phyloP scores from a whole-genome alignment of 2,113 vertebrate genomes.

The Pholis gunnellus region DNA sequence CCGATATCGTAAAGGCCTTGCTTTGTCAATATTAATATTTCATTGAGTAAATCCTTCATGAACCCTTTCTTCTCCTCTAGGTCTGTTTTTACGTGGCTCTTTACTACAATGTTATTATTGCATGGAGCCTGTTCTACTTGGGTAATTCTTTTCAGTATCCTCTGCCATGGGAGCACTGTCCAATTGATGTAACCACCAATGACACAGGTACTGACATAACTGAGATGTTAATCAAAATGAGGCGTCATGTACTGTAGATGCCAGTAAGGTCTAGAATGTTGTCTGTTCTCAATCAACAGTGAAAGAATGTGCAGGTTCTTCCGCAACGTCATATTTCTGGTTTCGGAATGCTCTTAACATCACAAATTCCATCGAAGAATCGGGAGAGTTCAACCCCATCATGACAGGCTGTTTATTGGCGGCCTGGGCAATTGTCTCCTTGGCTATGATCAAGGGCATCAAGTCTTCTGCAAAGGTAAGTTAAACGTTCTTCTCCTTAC shows the following conservation, averaged over 20 bases:
- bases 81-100: constrained; percentile 85
- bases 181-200: constrained; percentile 76
- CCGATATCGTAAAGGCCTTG: not conserved
- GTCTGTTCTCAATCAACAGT: constrained; percentile 69
- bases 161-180: constrained; percentile 87
- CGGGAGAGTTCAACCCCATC: constrained; percentile 80
- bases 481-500: not conserved
- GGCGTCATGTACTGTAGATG: not conserved
- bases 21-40: constrained; percentile 20
- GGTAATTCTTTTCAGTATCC: constrained; percentile 87
- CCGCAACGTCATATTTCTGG: constrained; percentile 89
- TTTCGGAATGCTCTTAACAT: constrained; percentile 87
- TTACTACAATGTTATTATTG: constrained; percentile 88
- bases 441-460: constrained; percentile 87
- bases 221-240: not conserved
- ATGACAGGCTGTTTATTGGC: constrained; percentile 84
- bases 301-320: constrained; percentile 83
- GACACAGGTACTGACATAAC: constrained; percentile 68
- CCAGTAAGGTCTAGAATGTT: not conserved
- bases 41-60: constrained; percentile 7
- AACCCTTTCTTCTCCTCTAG: constrained; percentile 66
- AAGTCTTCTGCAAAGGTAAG: constrained; percentile 87
- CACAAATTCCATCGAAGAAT: constrained; percentile 83
- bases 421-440: constrained; percentile 84
- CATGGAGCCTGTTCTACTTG: constrained; percentile 88